Percentiles rank a stretch among this genome's conserved stretches.
These are phyloP conservation scores for Eubasilissa splendida DNA, from an alignment of 2,888 invertebrate genomes.

Conservation along the genomic window DNA sequence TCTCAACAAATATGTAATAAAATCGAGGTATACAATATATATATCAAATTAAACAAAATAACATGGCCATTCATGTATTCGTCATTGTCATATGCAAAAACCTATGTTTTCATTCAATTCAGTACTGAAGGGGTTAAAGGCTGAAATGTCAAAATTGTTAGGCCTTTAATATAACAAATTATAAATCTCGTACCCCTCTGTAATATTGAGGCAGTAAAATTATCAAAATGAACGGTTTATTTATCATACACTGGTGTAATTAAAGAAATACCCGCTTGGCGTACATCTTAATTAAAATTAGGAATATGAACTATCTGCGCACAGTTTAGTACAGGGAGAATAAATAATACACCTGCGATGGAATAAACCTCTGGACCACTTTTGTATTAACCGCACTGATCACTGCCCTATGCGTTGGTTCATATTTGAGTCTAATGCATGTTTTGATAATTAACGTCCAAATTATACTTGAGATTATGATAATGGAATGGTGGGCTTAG, in stretches of 20 bases:
- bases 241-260: slow-evolving; percentile 9
- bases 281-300: slow-evolving; percentile 15
- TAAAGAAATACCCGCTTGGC: not conserved
- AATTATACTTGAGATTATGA: slow-evolving; percentile 33
- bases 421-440: slow-evolving; percentile 30
- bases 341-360: slow-evolving; percentile 20
- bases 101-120: slow-evolving; percentile 6
- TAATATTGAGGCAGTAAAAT: not conserved
- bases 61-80: not conserved
- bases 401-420: not conserved
- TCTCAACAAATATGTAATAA: no score
- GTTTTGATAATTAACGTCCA: slow-evolving; percentile 38
- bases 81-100: slow-evolving; percentile 19
- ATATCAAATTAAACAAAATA: no score
- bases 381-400: slow-evolving; percentile 19
- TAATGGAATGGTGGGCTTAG: slow-evolving; percentile 65
- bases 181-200: not conserved
- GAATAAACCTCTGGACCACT: slow-evolving; percentile 9
- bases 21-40: no score
- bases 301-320: not conserved
- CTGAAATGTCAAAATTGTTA: not conserved
- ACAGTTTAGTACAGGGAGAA: slow-evolving; percentile 2
- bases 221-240: slow-evolving; percentile 1
- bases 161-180: not conserved
- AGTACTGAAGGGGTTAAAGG: not conserved